Evolutionary conservation across 2,113 vertebrate species (phyloP).

Genomic region (Lophura nycthemera): DNA sequence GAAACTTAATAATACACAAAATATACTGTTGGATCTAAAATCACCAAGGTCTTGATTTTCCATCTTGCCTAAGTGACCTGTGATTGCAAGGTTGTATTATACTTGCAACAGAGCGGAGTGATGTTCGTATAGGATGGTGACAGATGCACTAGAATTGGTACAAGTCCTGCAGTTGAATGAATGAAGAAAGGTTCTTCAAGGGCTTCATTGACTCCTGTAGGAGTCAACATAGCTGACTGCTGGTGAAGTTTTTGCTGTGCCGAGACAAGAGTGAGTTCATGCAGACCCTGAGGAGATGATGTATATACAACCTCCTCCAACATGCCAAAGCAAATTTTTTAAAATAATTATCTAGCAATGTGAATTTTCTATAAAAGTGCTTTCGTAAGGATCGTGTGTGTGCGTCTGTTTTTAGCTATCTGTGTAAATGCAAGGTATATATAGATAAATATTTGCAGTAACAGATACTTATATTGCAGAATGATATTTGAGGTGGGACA

Average conservation of each 20-base stretch:
- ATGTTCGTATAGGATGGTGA: slow-evolving; percentile 44
- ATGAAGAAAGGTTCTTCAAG: slow-evolving; percentile 53
- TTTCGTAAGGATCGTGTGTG: not conserved
- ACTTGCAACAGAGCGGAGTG: slow-evolving; percentile 40
- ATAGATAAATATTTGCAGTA: not conserved
- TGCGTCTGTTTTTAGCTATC: not conserved
- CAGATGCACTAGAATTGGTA: slow-evolving; percentile 64
- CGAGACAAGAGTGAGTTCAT: not conserved
- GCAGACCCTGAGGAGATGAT: not conserved
- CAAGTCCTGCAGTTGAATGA: slow-evolving; percentile 54
- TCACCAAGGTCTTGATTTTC: slow-evolving; percentile 49
- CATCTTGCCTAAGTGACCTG: slow-evolving; percentile 60
- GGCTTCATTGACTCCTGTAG: slow-evolving; percentile 46
- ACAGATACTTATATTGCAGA: not conserved
- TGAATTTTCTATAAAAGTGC: not conserved
- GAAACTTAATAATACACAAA: slow-evolving; percentile 59
- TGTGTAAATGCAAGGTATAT: not conserved
- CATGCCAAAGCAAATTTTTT: not conserved
- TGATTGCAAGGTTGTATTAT: slow-evolving; percentile 65
- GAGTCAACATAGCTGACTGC: slow-evolving; percentile 15
- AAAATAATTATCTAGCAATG: not conserved
- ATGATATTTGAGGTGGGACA: not conserved
- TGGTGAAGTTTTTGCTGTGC: not conserved
- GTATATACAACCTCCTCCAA: not conserved
- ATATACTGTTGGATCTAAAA: slow-evolving; percentile 60